These are phyloP conservation scores for Cyprinodon diabolis DNA, from an alignment of 2,797 vertebrate species.

Conservation along the genomic window DNA sequence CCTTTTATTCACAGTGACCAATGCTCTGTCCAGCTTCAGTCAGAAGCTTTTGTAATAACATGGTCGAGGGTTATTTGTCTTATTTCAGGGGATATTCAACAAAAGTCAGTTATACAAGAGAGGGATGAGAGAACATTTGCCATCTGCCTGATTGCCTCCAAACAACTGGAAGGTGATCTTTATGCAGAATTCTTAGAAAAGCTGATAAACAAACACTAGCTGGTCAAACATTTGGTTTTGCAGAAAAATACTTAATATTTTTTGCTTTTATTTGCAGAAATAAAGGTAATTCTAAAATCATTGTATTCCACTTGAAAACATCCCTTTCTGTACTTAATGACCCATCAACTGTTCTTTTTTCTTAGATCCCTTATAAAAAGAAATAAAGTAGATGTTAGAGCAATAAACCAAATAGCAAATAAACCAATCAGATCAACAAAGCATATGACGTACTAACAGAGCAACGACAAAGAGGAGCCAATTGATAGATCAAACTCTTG, in stretches of 20 bases:
- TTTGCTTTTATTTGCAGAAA: constrained; percentile 2
- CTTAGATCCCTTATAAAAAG: neutral
- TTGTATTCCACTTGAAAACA: neutral
- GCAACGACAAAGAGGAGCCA: no score
- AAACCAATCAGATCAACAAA: no score
- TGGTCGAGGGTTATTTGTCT: constrained; percentile 69
- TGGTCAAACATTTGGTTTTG: neutral
- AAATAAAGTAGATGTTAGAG: neutral
- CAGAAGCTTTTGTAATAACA: constrained; percentile 49
- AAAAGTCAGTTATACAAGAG: constrained; percentile 50
- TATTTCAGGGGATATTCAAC: constrained; percentile 55
- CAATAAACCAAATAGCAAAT: no score
- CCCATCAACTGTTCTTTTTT: constrained; percentile 23
- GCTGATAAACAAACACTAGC: constrained; percentile 1
- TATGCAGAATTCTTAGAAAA: constrained; percentile 2
- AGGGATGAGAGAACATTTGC: constrained; percentile 29
- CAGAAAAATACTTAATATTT: neutral
- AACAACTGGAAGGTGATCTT: constrained; percentile 33
- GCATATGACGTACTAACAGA: no score
- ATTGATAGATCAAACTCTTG: no score
- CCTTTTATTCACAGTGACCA: constrained; percentile 59
- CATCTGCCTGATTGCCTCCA: constrained; percentile 73
- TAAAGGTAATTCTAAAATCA: neutral
- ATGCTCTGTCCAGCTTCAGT: constrained; percentile 30
- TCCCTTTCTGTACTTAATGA: constrained; percentile 29